phyloP scores from a whole-genome alignment of 2,113 vertebrate species.

The Scomber japonicus region DNA sequence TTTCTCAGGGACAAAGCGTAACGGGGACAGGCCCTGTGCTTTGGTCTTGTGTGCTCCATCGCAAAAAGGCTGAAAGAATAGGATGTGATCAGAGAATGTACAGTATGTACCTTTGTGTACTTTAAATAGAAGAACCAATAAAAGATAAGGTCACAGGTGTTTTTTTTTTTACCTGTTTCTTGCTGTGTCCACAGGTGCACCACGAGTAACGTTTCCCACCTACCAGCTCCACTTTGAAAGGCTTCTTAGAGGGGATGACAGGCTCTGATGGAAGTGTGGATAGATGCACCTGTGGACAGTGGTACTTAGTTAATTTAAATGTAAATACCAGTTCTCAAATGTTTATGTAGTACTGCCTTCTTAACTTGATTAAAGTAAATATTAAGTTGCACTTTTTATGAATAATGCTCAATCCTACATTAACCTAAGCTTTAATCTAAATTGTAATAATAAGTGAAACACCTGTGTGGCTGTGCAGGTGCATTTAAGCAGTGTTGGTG shows the following conservation, averaged over 20 bases:
- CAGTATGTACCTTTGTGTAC: not conserved
- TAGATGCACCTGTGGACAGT: constrained; percentile 31
- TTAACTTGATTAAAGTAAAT: not conserved
- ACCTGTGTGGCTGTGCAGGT: not conserved
- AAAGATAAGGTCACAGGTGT: not conserved
- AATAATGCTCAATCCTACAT: not conserved
- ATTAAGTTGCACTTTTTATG: not conserved
- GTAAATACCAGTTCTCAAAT: not conserved
- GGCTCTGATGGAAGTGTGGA: constrained; percentile 64
- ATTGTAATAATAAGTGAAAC: not conserved
- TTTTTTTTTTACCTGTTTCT: constrained; percentile 83
- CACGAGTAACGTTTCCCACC: constrained; percentile 87
- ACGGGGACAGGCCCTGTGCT: constrained; percentile 75
- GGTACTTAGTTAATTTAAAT: not conserved
- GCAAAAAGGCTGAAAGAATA: constrained; percentile 88
- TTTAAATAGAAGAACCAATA: not conserved
- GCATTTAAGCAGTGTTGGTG: no score
- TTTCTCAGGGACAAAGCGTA: constrained; percentile 84
- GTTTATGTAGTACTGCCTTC: not conserved
- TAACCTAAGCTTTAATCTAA: not conserved
- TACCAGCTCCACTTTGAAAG: constrained; percentile 85
- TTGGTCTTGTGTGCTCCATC: constrained; percentile 86
- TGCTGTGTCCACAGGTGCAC: constrained; percentile 91
- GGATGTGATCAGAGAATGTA: not conserved
- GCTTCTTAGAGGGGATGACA: constrained; percentile 84